phyloP scores from a whole-genome alignment of 2,113 vertebrate species.

The Hyla sarda region DNA sequence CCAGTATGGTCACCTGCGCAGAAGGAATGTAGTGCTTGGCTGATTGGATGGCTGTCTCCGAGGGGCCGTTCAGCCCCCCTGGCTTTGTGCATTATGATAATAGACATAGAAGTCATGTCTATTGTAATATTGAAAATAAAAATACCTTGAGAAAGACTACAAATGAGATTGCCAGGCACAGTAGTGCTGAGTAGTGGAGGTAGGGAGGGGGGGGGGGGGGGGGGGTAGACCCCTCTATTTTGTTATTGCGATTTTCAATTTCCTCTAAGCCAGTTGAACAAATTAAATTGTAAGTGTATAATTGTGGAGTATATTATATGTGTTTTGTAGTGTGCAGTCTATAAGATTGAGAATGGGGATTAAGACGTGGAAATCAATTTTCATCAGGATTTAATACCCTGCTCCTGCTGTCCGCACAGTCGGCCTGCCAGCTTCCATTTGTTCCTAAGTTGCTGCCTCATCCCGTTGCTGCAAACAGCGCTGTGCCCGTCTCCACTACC shows the following conservation, averaged over 20 bases:
- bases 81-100: slow-evolving; percentile 27
- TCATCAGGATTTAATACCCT: slow-evolving; percentile 64
- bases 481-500: slow-evolving; percentile 5
- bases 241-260: slow-evolving; percentile 59
- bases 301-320: slow-evolving; percentile 55
- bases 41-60: neutral
- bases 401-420: slow-evolving; percentile 57
- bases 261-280: slow-evolving; percentile 61
- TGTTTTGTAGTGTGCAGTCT: slow-evolving; percentile 38
- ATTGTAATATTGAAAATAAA: slow-evolving; percentile 35
- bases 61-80: neutral
- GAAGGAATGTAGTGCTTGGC: neutral
- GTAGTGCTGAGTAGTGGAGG: too few relatives aligned
- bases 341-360: slow-evolving; percentile 60
- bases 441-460: slow-evolving; percentile 26
- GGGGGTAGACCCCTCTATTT: neutral
- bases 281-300: slow-evolving; percentile 66
- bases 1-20: neutral
- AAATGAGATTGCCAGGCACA: slow-evolving; percentile 44
- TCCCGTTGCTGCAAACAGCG: slow-evolving; percentile 41
- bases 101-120: slow-evolving; percentile 14
- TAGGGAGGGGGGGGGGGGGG: neutral
- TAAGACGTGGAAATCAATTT: slow-evolving; percentile 65
- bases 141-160: neutral
- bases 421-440: slow-evolving; percentile 54